Percentiles rank a stretch among this genome's conserved stretches.
These are phyloP conservation scores for Aldabrachelys gigantea DNA, from an alignment of 2,113 vertebrate species.

Conservation along the genomic window DNA sequence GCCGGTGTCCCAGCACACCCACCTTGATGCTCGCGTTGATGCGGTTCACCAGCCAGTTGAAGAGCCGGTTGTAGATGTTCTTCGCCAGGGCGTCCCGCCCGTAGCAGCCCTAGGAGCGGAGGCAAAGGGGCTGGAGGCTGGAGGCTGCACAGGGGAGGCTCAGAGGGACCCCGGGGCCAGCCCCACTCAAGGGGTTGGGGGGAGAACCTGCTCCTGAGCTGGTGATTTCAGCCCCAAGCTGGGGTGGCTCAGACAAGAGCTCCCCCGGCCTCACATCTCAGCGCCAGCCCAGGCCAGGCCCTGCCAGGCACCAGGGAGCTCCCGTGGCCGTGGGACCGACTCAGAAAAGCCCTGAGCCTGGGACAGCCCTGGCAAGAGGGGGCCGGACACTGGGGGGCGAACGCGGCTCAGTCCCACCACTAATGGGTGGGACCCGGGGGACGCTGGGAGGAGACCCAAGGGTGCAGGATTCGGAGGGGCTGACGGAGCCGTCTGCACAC, in stretches of 20 bases:
- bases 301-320: not conserved
- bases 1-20: not conserved
- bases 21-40: constrained; percentile 86
- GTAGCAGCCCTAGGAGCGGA: constrained; percentile 73
- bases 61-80: constrained; percentile 84
- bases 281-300: not conserved
- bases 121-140: not conserved
- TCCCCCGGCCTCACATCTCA: not conserved
- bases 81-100: constrained; percentile 82
- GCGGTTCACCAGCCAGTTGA: constrained; percentile 81
- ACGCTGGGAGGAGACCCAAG: no score
- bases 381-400: not conserved
- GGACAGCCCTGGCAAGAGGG: not conserved
- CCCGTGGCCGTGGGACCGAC: no score
- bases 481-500: no score
- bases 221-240: not conserved
- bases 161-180: no score
- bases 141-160: not conserved
- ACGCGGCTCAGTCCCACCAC: not conserved
- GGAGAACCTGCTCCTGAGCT: no score
- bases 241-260: not conserved
- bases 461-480: no score
- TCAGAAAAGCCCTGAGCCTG: not conserved
- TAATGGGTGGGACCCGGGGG: not conserved
- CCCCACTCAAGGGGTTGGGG: no score